A percentile compares a stretch with the other conserved stretches of the same genome.
These are phyloP conservation scores for Melanophora roralis DNA, from an alignment of 2,888 invertebrate genomes.

Conservation along the genomic window DNA sequence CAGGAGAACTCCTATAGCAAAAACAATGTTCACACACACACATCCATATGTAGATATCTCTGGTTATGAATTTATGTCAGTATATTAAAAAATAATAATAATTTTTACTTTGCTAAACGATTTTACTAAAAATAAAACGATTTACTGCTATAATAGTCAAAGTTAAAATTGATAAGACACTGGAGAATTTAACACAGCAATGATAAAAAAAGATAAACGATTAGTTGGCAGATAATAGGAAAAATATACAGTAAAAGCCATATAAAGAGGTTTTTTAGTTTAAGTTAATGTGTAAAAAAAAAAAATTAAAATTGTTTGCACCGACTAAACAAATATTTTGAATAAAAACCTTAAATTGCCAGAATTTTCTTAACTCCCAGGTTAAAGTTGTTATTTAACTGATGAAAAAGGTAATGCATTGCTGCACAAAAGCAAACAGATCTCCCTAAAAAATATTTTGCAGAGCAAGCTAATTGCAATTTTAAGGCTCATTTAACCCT, in stretches of 20 bases:
- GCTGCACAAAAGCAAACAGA: too few relatives aligned
- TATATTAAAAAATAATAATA: slow-evolving; percentile 2
- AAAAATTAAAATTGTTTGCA: too few relatives aligned
- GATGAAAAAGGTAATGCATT: too few relatives aligned
- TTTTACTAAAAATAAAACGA: slow-evolving; percentile 20
- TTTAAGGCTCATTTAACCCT: too few relatives aligned
- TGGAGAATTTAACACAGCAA: not conserved
- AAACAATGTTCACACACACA: not conserved
- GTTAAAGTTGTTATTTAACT: too few relatives aligned
- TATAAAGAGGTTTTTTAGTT: not conserved
- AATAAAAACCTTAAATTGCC: too few relatives aligned
- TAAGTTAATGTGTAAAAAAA: too few relatives aligned
- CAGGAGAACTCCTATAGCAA: slow-evolving; percentile 27
- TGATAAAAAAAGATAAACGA: not conserved
- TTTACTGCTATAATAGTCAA: not conserved
- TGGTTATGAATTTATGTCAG: not conserved
- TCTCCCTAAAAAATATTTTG: too few relatives aligned
- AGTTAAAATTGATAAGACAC: slow-evolving; percentile 6
- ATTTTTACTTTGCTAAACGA: slow-evolving; percentile 15
- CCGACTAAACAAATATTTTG: too few relatives aligned
- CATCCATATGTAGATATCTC: too few relatives aligned
- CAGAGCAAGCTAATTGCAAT: too few relatives aligned
- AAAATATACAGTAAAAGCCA: not conserved
- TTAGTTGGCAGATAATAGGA: not conserved
- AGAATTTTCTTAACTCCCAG: too few relatives aligned